Conservation (phyloP, 1,140 invertebrate genomes). For the Calosoma granatense region DNA sequence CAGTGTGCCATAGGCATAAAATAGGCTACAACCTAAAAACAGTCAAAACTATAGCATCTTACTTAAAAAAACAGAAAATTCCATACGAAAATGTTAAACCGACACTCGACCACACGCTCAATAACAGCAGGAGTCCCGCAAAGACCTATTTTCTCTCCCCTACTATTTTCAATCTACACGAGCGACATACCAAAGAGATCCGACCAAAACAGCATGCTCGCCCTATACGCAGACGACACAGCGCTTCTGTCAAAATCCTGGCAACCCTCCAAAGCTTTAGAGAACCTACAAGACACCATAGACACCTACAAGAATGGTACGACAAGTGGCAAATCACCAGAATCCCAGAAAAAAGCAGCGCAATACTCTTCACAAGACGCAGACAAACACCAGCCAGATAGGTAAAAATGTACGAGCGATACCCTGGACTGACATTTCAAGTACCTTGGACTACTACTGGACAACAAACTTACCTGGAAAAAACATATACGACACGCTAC, state of each 20-base stretch:
- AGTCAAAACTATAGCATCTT: too few species aligned
- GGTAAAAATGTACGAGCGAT: not conserved
- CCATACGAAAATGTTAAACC: slow-evolving; percentile 3
- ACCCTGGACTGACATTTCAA: slow-evolving; percentile 14
- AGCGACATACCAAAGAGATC: slow-evolving; percentile 16
- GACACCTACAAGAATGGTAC: slow-evolving; percentile 14
- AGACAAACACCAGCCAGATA: not conserved
- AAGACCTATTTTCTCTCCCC: slow-evolving; percentile 18
- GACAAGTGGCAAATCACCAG: slow-evolving; percentile 21
- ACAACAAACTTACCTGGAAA: slow-evolving; percentile 13
- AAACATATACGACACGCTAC: slow-evolving; percentile 11
- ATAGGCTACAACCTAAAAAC: too few species aligned
- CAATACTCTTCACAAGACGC: slow-evolving; percentile 12
- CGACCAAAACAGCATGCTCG: slow-evolving; percentile 11
- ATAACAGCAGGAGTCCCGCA: slow-evolving; percentile 23
- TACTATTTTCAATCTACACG: slow-evolving; percentile 20
- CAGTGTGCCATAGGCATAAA: too few species aligned
- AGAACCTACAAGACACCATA: slow-evolving; percentile 12
- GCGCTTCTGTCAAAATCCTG: slow-evolving; percentile 12
- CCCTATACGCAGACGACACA: slow-evolving; percentile 24
- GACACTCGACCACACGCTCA: not conserved
- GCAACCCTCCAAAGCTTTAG: slow-evolving; percentile 2
- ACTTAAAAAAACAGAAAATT: slow-evolving; percentile 15
- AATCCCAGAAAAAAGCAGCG: slow-evolving; percentile 21
- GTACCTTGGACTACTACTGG: slow-evolving; percentile 17